A percentile compares a stretch with the other conserved stretches of the same genome.
phyloP scores from a whole-genome alignment of 2,888 invertebrate species.

The Punctoribates punctum region DNA sequence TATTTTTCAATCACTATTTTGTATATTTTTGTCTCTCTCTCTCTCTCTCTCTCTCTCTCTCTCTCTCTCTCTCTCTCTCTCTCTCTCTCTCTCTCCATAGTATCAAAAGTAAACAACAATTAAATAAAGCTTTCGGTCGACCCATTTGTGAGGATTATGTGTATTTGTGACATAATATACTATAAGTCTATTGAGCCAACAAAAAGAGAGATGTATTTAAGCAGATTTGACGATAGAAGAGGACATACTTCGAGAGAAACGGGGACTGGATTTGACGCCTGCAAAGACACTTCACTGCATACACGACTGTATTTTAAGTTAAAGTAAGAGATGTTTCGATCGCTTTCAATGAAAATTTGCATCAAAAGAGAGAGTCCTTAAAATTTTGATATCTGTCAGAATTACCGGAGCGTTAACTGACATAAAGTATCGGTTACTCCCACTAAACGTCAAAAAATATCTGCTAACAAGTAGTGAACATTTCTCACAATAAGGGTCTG shows the following conservation, averaged over 20 bases:
- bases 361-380: neutral
- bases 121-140: slow-evolving; percentile 4
- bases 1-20: too few relatives aligned
- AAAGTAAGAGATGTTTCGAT: neutral
- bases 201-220: slow-evolving; percentile 5
- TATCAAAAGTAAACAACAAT: slow-evolving; percentile 9
- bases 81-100: neutral
- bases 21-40: too few relatives aligned
- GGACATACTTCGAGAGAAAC: neutral
- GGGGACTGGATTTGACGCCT: neutral
- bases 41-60: too few relatives aligned
- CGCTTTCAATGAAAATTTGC: neutral
- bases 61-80: too few relatives aligned
- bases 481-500: neutral
- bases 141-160: neutral
- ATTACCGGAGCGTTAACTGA: neutral
- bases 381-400: slow-evolving; percentile 3
- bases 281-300: neutral
- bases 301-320: neutral
- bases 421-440: neutral
- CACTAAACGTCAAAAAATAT: slow-evolving; percentile 15
- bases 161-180: neutral
- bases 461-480: neutral
- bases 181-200: neutral
- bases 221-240: neutral